Evolutionary conservation across 2,113 vertebrate species (phyloP), one percentile per base, ranked within the genome.

Genomic region (Hemichromis elongatus): DNA sequence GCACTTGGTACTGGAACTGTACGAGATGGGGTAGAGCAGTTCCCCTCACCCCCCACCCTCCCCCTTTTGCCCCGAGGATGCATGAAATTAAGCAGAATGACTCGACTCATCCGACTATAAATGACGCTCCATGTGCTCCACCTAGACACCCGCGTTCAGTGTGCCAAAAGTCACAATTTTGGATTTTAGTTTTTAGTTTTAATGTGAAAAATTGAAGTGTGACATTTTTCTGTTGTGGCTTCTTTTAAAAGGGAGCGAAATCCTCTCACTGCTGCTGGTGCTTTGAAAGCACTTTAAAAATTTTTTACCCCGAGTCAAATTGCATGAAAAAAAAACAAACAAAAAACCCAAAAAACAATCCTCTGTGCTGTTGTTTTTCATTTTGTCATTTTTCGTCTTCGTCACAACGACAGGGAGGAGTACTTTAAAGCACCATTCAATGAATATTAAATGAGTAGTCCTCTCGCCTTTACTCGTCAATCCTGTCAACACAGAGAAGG

Each of bases 81-180:
- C 84, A 82, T 92, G 83, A 86, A 91, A 94, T 92, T 86, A 88
- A 86, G 84, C 80, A 80, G 87, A 92, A 92, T 85, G 87, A 81
- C 75, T 92, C 56, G 16, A 82, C 84, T 88, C 83, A 80, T 90
- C 82, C 57, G 56, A 85, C 57, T 86, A 84, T 83, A 86, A 89
- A 92, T 89, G 33, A 88, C 47, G 81, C 61, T 81, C 79, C 78
- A 81, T 85, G 87, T 83, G 82, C 84, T 61, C 79, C 85, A 85
- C 59, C 82, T 78, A 28, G 52, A 86, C 54, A 57, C 75, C 77
- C 30, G 19, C 84, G 26, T 78, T 83, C 73, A 33, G n/a, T 59
- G 63, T 37, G 61, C 28, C 55, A 55, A 81, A 53, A 53, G 7
- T 75, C 56, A n/a, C 35, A 54, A 81, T 89, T 91, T 79, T 63